phyloP scores from a whole-genome alignment of 2,113 vertebrate genomes.

The Amia ocellicauda region DNA sequence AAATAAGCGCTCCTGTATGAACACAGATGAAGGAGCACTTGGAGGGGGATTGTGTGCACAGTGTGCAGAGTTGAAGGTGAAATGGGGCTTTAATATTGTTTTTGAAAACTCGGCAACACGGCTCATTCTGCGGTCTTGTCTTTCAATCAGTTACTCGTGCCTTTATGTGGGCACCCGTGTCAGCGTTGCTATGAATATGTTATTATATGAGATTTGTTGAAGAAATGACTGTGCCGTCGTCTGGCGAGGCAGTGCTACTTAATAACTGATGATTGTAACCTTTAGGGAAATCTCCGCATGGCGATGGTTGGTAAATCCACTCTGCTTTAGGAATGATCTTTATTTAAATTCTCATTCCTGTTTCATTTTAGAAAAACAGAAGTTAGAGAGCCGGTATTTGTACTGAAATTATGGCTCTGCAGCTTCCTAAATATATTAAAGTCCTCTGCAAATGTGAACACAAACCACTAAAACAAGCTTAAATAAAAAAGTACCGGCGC shows the following conservation, averaged over 20 bases:
- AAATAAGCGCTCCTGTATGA: too few relatives aligned
- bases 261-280: constrained; percentile 85
- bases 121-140: constrained; percentile 44
- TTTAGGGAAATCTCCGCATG: constrained; percentile 77
- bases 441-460: constrained; percentile 26
- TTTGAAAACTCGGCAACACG: constrained; percentile 32
- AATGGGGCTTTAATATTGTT: constrained; percentile 33
- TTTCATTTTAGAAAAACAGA: constrained; percentile 31
- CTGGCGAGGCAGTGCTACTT: constrained; percentile 67
- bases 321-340: constrained; percentile 70
- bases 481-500: not conserved
- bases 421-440: constrained; percentile 35
- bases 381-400: constrained; percentile 29
- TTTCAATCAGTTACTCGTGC: constrained; percentile 38
- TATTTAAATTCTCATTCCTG: constrained; percentile 52
- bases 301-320: constrained; percentile 72
- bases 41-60: constrained; percentile 22
- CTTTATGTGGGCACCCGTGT: constrained; percentile 30
- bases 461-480: constrained; percentile 30
- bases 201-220: constrained; percentile 38
- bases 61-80: constrained; percentile 34
- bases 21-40: too few relatives aligned
- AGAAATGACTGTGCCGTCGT: constrained; percentile 29
- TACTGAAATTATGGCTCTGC: constrained; percentile 14
- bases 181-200: constrained; percentile 30